Conservation (phyloP, 2,113 vertebrate genomes). For the zebrafish (Danio rerio) region GRCz12tu NC_133182.1:72347501-72348000, state of each 20-base stretch:
- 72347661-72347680: background rate
- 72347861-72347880: background rate
- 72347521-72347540: no score
- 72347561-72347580: no score
- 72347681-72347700: background rate
- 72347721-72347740: background rate
- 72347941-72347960: background rate
- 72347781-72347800: background rate
- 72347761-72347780: background rate
- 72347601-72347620: no score
- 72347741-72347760: background rate
- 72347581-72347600: no score
- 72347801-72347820: background rate
- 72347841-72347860: background rate
- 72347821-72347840: background rate
- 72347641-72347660: background rate
- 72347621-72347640: no score
- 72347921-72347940: slow-evolving; percentile 3
- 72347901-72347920: background rate
- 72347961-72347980: slow-evolving; percentile 6
- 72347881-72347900: background rate
- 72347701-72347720: background rate
- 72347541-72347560: no score
- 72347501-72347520: no score
- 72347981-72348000: background rate